Evolutionary conservation across 1,140 invertebrate genomes (phyloP).

Genomic region (Episyrphus balteatus): DNA sequence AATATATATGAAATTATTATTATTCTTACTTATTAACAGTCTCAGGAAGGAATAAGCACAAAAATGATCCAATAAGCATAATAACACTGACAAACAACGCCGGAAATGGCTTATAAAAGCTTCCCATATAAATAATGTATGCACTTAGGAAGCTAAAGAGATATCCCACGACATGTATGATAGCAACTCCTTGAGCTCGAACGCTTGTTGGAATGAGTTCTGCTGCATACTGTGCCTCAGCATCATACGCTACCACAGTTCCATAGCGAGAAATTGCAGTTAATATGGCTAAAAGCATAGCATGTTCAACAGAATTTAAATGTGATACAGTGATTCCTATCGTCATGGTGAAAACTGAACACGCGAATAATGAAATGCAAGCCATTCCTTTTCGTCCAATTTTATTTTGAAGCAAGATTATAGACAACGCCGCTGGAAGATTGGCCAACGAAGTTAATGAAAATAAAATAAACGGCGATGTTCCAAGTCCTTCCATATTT

Average conservation of each 20-base stretch:
- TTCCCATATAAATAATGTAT: slow-evolving; percentile 34
- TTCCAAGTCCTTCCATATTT: slow-evolving; percentile 46
- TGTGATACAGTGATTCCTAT: slow-evolving; percentile 16
- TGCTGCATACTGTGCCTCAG: slow-evolving; percentile 50
- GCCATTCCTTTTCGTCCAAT: slow-evolving; percentile 47
- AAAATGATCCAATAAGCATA: slow-evolving; percentile 40
- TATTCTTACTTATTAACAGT: slow-evolving; percentile 41
- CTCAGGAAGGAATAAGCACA: slow-evolving; percentile 50
- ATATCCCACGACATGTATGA: slow-evolving; percentile 45
- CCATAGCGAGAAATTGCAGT: slow-evolving; percentile 46
- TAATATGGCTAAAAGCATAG: slow-evolving; percentile 22
- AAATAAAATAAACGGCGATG: slow-evolving; percentile 45
- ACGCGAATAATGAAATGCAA: slow-evolving; percentile 40
- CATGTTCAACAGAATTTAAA: slow-evolving; percentile 7
- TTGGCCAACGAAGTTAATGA: slow-evolving; percentile 41
- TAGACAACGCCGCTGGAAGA: slow-evolving; percentile 43
- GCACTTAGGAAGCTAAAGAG: slow-evolving; percentile 32
- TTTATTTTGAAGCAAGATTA: slow-evolving; percentile 43
- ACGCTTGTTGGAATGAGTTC: slow-evolving; percentile 55
- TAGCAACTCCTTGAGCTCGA: slow-evolving; percentile 43
- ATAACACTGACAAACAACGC: slow-evolving; percentile 43
- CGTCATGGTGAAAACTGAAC: slow-evolving; percentile 39
- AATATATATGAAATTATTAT: not conserved
- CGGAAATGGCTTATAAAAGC: slow-evolving; percentile 41
- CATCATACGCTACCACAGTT: slow-evolving; percentile 50